Conservation (phyloP, 2,113 vertebrate species). For the Cyprinodon brontotheroides region DNA sequence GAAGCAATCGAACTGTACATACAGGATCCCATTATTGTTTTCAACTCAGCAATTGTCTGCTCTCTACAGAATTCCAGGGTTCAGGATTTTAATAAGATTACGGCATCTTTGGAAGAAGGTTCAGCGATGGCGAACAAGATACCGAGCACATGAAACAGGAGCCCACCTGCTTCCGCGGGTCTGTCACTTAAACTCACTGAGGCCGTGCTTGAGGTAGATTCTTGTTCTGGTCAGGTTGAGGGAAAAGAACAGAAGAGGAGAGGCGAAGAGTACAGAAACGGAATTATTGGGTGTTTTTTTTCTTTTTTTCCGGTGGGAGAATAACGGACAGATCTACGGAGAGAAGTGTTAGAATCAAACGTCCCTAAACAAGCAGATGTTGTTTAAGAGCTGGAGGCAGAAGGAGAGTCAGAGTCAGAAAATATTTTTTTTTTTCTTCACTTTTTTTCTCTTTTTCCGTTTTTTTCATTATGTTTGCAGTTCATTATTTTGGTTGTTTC, state of each 20-base stretch:
- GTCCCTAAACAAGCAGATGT: constrained; percentile 52
- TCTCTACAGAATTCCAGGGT: constrained; percentile 68
- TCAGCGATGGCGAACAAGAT: constrained; percentile 31
- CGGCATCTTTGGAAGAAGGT: constrained; percentile 23
- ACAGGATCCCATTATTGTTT: not conserved
- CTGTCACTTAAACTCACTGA: constrained; percentile 60
- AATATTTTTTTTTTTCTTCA: constrained; percentile 39
- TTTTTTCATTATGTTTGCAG: constrained; percentile 64
- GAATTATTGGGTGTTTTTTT: not conserved
- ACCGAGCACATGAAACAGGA: constrained; percentile 58
- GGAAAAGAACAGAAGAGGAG: constrained; percentile 25
- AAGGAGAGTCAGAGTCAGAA: constrained; percentile 42
- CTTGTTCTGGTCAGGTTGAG: constrained; percentile 42
- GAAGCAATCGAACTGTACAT: not conserved
- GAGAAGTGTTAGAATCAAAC: constrained; percentile 4
- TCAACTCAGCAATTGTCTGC: constrained; percentile 32
- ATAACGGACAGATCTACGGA: constrained; percentile 15
- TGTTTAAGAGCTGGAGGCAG: constrained; percentile 37
- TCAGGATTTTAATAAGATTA: constrained; percentile 36
- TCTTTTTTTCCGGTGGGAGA: not conserved
- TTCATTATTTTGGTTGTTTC: constrained; percentile 18
- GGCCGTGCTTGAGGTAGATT: constrained; percentile 65
- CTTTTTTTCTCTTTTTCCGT: constrained; percentile 53
- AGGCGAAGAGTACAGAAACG: not conserved
- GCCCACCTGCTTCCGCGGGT: constrained; percentile 65